Base-by-base conservation (phyloP, 53 echinoderm and acorn worm genomes). In the Stichopus horrens region DNA sequence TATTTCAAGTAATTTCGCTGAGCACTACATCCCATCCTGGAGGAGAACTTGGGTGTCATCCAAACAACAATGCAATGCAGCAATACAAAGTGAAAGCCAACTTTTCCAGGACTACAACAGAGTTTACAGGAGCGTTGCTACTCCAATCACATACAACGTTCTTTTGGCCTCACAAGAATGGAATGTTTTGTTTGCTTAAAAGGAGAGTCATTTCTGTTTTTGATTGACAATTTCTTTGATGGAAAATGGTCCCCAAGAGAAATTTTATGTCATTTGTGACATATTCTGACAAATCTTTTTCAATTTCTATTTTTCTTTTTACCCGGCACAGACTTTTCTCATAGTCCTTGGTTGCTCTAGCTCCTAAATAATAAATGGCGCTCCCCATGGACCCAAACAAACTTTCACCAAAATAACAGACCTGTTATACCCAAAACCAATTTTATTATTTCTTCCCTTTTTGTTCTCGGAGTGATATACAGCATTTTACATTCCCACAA, bases 301-400 rank as follows among this genome's bases (percentile, higher is more conserved):
- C 71, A 71, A n/a, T 71, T 71, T 20, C 18, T 18, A 18, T 13
- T 16, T 71, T 71, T 71, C n/a, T 18, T 18, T 71, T 71, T 71
- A 71, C 19, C 19, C 71, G 18, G 14, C 71, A 18, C 71, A 71
- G 71, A 18, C n/a, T 71, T 37, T 71, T 71, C 71, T 71, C 71
- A 71, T 16, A 71, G 71, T 71, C 16, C 37, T 37, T 37, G 37
- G 37, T 37, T 71, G n/a, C 18, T 71, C 18, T 71, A 71, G 18
- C 81, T 73, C 73, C 88, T 23, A 37, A 71, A 55, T 74, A 91
- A 87, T 86, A 88, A 87, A 79, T 91, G 58, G 66, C 83, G 73
- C 78, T 73, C 67, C 91, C 91, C 54, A 56, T 54, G 91, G 91
- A 87, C 75, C 13, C 58, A 74, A 13, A 63, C 83, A 75, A 75